A percentile compares a stretch with the other conserved stretches of the same genome.
Conservation (phyloP, 2,797 vertebrate species). For the Potorous gilbertii region DNA sequence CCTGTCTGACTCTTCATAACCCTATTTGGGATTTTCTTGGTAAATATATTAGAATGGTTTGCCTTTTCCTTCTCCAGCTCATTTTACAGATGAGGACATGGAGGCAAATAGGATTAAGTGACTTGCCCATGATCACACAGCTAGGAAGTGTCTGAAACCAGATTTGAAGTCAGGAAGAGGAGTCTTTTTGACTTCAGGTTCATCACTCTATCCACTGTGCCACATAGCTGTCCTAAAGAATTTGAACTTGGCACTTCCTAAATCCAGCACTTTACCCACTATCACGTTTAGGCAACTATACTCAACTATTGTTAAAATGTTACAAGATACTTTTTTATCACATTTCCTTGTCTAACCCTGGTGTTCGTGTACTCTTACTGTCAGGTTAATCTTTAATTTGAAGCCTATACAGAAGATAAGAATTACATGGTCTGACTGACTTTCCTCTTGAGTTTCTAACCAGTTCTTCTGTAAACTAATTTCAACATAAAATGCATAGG, state of each 20-base stretch:
- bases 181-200: neutral
- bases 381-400: slow-evolving; percentile 12
- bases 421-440: neutral
- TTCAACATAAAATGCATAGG: slow-evolving; percentile 14
- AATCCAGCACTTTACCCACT: neutral
- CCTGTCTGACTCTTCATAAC: neutral
- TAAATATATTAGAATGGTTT: neutral
- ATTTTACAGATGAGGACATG: neutral
- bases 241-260: neutral
- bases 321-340: neutral
- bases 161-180: neutral
- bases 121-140: neutral
- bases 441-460: neutral
- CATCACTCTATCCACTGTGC: neutral
- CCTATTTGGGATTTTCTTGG: neutral
- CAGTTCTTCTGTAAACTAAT: neutral
- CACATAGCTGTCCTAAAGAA: neutral
- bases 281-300: neutral
- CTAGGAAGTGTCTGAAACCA: neutral
- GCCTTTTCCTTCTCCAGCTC: neutral
- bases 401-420: neutral
- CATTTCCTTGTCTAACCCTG: neutral
- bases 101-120: neutral
- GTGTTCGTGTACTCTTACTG: neutral
- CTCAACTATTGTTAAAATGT: neutral